Evolutionary conservation across 2,888 invertebrate genomes (phyloP), one percentile per base, ranked within the genome.

Genomic region (Gnatocerus cornutus): DNA sequence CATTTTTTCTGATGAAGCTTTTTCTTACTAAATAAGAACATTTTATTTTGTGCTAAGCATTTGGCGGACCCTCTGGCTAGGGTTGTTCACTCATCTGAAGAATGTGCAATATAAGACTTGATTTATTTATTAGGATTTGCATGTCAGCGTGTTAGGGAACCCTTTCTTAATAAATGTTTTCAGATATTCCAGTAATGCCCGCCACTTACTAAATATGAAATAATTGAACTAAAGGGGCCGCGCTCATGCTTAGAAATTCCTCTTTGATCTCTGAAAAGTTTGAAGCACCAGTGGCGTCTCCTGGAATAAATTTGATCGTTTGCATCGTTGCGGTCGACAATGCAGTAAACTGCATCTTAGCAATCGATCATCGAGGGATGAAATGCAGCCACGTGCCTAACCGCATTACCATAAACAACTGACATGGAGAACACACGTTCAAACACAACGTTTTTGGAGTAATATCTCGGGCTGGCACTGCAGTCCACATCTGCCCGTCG

Each of bases 361-460:
- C 73, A 63, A 74, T 76, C 76, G 74, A 78, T 77, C 77, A 75
- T 69, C 68, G 73, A 71, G 73, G 56, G 75, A 74, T 73, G 75
- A 75, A 76, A 71, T 75, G 72, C 70, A 63, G 69, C 74, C 77
- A 75, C 77, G 78, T 78, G 74, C 75, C 73, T 41, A 52, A 56
- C 64, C 70, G 71, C 72, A 78, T 78, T 77, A 76, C 74, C 77
- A 77, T 80, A 77, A 79, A 79, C 76, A 75, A 73, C 73, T 76
- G 74, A 74, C 78, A 76, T 78, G 76, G 76, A 77, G 71, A 71
- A 71, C 71, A 71, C 68, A 76, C 74, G 70, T 72, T 70, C 73
- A 73, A 76, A 76, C 73, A 75, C 74, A 72, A 69, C 73, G 65
- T 72, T 78, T 41, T 75, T 71, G 74, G 74, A 77, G 79, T 76